These are phyloP conservation scores for Manduca sexta DNA, from an alignment of 1,140 invertebrate genomes.

Conservation along the genomic window DNA sequence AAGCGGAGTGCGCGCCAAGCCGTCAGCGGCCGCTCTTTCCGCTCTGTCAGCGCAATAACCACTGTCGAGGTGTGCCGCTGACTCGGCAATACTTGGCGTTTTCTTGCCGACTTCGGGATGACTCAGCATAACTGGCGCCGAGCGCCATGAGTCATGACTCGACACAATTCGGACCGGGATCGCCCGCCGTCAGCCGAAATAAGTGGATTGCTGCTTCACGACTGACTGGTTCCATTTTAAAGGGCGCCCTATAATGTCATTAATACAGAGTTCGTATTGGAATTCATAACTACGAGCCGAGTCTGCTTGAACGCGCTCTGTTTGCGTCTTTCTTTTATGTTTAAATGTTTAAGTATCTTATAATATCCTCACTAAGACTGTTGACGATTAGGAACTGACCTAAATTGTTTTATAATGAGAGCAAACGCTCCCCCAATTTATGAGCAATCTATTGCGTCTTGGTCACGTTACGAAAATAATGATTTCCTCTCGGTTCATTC, in stretches of 20 bases:
- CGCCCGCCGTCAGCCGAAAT: slow-evolving; percentile 54
- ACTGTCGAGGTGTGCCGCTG: slow-evolving; percentile 41
- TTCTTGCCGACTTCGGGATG: slow-evolving; percentile 34
- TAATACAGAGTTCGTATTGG: slow-evolving; percentile 19
- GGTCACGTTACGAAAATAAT: slow-evolving; percentile 4
- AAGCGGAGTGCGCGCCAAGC: slow-evolving; percentile 33
- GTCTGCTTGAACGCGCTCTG: slow-evolving; percentile 8
- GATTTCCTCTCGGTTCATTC: slow-evolving; percentile 5
- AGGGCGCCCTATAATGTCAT: slow-evolving; percentile 35
- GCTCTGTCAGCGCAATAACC: slow-evolving; percentile 51
- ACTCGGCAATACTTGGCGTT: slow-evolving; percentile 26
- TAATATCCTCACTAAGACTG: slow-evolving; percentile 11
- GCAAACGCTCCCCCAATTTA: slow-evolving; percentile 12
- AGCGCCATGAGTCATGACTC: slow-evolving; percentile 46
- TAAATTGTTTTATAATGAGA: slow-evolving; percentile 51
- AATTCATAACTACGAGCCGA: slow-evolving; percentile 10
- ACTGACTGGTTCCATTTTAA: slow-evolving; percentile 50
- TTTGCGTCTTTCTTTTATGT: slow-evolving; percentile 5
- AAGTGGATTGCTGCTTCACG: slow-evolving; percentile 61
- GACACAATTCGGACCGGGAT: slow-evolving; percentile 36
- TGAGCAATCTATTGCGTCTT: neutral
- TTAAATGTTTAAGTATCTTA: slow-evolving; percentile 10
- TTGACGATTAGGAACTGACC: slow-evolving; percentile 31
- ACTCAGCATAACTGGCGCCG: slow-evolving; percentile 34
- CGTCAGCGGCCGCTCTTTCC: slow-evolving; percentile 21